phyloP scores from a whole-genome alignment of 2,113 vertebrate genomes.

The Lophura nycthemera region DNA sequence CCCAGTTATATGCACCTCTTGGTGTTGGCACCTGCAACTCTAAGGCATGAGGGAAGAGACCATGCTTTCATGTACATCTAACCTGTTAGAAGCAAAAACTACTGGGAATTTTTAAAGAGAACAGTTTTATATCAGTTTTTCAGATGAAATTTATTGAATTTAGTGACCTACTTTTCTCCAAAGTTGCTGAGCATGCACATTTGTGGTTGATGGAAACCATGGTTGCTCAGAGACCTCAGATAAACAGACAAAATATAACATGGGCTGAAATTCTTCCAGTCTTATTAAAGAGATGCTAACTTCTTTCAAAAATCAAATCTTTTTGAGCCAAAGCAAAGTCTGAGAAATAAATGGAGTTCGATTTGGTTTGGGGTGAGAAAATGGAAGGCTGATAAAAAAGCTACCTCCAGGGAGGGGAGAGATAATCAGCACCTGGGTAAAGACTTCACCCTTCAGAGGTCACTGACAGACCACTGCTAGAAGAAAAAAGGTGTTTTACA shows the following conservation, averaged over 20 bases:
- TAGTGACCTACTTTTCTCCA: slow-evolving; percentile 7
- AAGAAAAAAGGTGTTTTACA: background rate
- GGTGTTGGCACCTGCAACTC: background rate
- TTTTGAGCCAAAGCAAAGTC: background rate
- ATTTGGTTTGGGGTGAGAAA: background rate
- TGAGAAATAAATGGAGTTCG: background rate
- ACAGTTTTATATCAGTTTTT: slow-evolving; percentile 2
- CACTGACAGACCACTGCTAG: background rate
- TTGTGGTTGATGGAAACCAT: slow-evolving; percentile 13
- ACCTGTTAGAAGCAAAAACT: background rate
- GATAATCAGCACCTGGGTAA: background rate
- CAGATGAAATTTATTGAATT: background rate
- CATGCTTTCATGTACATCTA: background rate
- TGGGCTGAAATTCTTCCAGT: background rate
- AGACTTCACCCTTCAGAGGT: background rate
- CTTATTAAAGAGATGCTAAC: background rate
- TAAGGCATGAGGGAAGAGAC: background rate
- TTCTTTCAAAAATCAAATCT: background rate
- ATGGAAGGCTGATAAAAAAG: background rate
- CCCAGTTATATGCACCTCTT: background rate
- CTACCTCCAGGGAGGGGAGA: background rate
- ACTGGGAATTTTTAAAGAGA: background rate
- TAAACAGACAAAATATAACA: background rate
- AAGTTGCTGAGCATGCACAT: background rate
- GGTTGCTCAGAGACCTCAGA: background rate